These are phyloP conservation scores for Argyrosomus regius DNA, from an alignment of 2,797 vertebrate genomes.

Conservation along the genomic window DNA sequence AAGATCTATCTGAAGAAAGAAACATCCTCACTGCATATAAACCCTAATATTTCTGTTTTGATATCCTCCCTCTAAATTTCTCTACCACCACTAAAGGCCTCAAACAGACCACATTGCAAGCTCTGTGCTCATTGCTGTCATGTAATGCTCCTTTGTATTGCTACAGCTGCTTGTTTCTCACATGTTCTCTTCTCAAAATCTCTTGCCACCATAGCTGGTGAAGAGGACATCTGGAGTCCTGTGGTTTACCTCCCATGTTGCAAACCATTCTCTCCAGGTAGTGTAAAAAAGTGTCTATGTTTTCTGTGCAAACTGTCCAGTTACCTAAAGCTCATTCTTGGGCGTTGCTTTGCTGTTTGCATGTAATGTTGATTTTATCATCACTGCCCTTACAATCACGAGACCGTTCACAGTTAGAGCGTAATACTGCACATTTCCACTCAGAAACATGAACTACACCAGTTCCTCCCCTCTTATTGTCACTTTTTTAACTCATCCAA, in stretches of 20 bases:
- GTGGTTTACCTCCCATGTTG: constrained; percentile 54
- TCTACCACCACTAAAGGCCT: constrained; percentile 2
- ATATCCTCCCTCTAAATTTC: constrained; percentile 26
- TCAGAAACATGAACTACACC: neutral
- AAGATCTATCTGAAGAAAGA: neutral
- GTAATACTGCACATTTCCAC: neutral
- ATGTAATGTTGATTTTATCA: constrained; percentile 31
- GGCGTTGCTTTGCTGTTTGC: constrained; percentile 9
- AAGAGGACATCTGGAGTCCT: constrained; percentile 37
- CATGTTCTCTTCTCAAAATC: neutral
- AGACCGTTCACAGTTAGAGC: neutral
- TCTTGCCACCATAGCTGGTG: neutral
- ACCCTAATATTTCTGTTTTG: constrained; percentile 3
- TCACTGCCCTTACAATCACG: constrained; percentile 20
- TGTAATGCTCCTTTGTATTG: neutral
- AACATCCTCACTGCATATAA: neutral
- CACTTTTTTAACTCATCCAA: neutral
- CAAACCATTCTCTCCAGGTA: constrained; percentile 30
- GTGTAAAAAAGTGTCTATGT: constrained; percentile 1
- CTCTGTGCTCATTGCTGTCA: constrained; percentile 1
- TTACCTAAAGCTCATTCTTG: constrained; percentile 8
- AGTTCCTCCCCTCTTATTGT: neutral
- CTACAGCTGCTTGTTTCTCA: neutral
- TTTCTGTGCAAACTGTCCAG: constrained; percentile 3
- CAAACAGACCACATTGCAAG: constrained; percentile 2